Conservation (phyloP, 2,888 invertebrate species). For the Serrognathus titanus region DNA sequence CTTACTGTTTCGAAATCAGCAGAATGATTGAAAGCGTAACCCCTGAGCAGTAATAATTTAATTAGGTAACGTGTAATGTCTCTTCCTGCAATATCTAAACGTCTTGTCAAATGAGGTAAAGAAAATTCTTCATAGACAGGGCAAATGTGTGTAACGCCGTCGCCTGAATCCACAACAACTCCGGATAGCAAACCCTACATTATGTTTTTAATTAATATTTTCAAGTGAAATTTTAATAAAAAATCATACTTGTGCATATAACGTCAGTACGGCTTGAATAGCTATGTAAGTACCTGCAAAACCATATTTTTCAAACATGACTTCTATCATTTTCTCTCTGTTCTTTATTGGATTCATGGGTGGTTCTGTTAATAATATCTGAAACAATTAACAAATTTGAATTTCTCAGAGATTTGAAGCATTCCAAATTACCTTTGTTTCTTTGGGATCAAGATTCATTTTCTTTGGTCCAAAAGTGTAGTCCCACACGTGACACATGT, state of each 20-base stretch:
- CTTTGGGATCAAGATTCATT: conserved; percentile 90
- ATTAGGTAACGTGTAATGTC: conserved; percentile 98
- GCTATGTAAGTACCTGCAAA: conserved; percentile 94
- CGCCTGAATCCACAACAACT: conserved; percentile 98
- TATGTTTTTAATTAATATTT: neutral
- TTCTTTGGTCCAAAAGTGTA: conserved; percentile 97
- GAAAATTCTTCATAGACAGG: conserved; percentile 98
- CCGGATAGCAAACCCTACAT: conserved; percentile 84
- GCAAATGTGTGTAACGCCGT: conserved; percentile 99
- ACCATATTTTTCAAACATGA: conserved; percentile 96
- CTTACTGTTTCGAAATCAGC: conserved; percentile 97
- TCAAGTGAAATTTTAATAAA: neutral
- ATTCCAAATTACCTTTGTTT: conserved; percentile 56
- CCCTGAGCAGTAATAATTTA: conserved; percentile 88
- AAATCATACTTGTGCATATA: conserved; percentile 75
- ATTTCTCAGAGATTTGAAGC: neutral
- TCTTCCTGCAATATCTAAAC: conserved; percentile 95
- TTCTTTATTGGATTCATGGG: conserved; percentile 99
- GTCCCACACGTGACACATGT: conserved; percentile 99
- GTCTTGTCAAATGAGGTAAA: conserved; percentile 88
- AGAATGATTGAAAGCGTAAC: conserved; percentile 99
- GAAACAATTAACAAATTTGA: conserved; percentile 13
- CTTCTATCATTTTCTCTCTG: conserved; percentile 97
- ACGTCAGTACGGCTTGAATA: conserved; percentile 92
- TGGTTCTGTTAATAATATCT: conserved; percentile 92